These are phyloP conservation scores for Thunnus albacares DNA, from an alignment of 2,797 vertebrate species.

Conservation along the genomic window DNA sequence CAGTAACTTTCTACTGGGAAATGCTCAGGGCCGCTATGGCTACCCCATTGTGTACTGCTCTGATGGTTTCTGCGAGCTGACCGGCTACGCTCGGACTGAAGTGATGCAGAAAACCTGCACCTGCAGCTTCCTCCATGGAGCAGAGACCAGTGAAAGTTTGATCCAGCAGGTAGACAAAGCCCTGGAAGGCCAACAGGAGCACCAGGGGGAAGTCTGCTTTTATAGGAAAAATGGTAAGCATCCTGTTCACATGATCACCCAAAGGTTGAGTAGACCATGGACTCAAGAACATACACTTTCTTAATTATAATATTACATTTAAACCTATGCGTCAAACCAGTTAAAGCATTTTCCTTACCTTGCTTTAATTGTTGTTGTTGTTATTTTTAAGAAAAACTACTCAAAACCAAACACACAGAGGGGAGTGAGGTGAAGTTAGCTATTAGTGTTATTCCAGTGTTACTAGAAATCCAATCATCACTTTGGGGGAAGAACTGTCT, in stretches of 20 bases:
- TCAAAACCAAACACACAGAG: not conserved
- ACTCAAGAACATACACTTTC: not conserved
- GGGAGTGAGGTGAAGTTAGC: not conserved
- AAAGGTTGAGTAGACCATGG: not conserved
- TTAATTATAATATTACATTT: not conserved
- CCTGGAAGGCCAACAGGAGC: constrained; percentile 93
- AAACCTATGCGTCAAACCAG: not conserved
- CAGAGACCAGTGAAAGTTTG: constrained; percentile 89
- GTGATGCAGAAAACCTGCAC: constrained; percentile 97
- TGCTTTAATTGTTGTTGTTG: not conserved
- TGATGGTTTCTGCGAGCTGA: constrained; percentile 96
- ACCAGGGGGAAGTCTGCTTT: constrained; percentile 92
- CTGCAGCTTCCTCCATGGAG: constrained; percentile 93
- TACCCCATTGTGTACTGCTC: constrained; percentile 98
- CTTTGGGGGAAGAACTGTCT: not conserved
- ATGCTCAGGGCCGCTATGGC: constrained; percentile 91
- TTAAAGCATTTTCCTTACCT: not conserved
- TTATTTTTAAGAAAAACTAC: not conserved
- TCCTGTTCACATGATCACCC: not conserved
- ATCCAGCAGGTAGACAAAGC: constrained; percentile 91
- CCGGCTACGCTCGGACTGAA: constrained; percentile 91
- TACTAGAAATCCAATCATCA: constrained; percentile 27
- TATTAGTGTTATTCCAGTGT: not conserved
- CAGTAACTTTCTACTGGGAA: constrained; percentile 97
- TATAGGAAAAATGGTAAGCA: constrained; percentile 93